A percentile compares a stretch with the other conserved stretches of the same genome.
phyloP scores from a whole-genome alignment of 1,140 invertebrate genomes.

The Hydropsyche tenuis region DNA sequence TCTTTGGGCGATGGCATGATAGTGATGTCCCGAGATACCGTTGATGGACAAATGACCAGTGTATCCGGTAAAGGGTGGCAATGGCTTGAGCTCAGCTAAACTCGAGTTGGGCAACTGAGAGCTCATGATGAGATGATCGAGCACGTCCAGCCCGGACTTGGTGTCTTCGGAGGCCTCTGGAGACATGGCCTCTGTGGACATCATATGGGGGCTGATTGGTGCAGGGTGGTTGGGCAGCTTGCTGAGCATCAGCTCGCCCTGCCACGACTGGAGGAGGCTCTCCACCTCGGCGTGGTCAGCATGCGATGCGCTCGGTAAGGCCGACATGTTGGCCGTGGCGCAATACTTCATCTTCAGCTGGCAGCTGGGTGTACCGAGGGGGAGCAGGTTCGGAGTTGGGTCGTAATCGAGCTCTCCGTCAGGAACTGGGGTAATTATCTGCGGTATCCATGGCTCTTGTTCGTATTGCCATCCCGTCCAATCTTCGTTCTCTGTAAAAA shows the following conservation, averaged over 20 bases:
- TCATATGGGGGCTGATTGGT: constrained; percentile 30
- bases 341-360: constrained; percentile 59
- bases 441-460: constrained; percentile 13
- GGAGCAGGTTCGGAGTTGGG: neutral
- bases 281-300: constrained; percentile 61
- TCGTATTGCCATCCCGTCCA: neutral
- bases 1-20: constrained; percentile 79
- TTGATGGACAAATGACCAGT: constrained; percentile 83
- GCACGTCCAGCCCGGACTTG: constrained; percentile 66
- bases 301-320: constrained; percentile 43
- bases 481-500: neutral
- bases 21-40: constrained; percentile 85
- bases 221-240: constrained; percentile 45
- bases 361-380: neutral
- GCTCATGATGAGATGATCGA: constrained; percentile 70
- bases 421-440: constrained; percentile 10
- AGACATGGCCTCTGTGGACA: constrained; percentile 30
- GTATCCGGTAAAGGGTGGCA: constrained; percentile 85
- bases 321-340: constrained; percentile 54
- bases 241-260: constrained; percentile 63
- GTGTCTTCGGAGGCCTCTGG: constrained; percentile 55
- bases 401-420: neutral
- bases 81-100: constrained; percentile 83
- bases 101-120: constrained; percentile 64
- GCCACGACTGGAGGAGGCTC: constrained; percentile 64